Percentiles rank a stretch among this genome's conserved stretches.
phyloP scores from a whole-genome alignment of 2,888 invertebrate genomes.

The Chesias legatella region DNA sequence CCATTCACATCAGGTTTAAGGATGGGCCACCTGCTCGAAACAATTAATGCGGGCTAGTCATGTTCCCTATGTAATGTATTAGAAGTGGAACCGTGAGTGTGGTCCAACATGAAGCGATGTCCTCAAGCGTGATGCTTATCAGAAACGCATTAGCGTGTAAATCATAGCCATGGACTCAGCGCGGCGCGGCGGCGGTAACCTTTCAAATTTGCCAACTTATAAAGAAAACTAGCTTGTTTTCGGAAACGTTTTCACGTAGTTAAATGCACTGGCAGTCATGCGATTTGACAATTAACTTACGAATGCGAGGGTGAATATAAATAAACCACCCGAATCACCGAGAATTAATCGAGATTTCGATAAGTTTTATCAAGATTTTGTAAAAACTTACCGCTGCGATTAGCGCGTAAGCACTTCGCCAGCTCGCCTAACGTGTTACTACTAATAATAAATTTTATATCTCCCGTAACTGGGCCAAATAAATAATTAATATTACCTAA shows the following conservation, averaged over 20 bases:
- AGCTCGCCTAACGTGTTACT: no score
- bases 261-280: conserved; percentile 54
- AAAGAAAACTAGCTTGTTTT: conserved; percentile 62
- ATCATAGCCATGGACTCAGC: conserved; percentile 42
- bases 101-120: conserved; percentile 20
- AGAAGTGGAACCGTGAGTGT: conserved; percentile 5
- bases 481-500: no score
- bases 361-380: conserved; percentile 21
- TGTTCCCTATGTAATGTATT: no score
- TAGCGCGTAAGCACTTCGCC: conserved; percentile 6
- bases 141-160: conserved; percentile 46
- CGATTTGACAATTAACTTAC: conserved; percentile 60
- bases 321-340: conserved; percentile 36
- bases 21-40: no score
- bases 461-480: no score
- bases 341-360: conserved; percentile 24
- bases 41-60: no score
- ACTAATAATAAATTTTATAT: no score
- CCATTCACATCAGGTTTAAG: no score
- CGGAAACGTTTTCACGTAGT: conserved; percentile 69
- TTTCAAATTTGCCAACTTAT: conserved; percentile 48
- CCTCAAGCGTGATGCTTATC: conserved; percentile 39
- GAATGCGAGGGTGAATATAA: conserved; percentile 38
- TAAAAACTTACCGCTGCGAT: conserved; percentile 26
- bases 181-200: conserved; percentile 28